Conservation (phyloP, 2,888 invertebrate genomes). For the Coenonympha arcania region DNA sequence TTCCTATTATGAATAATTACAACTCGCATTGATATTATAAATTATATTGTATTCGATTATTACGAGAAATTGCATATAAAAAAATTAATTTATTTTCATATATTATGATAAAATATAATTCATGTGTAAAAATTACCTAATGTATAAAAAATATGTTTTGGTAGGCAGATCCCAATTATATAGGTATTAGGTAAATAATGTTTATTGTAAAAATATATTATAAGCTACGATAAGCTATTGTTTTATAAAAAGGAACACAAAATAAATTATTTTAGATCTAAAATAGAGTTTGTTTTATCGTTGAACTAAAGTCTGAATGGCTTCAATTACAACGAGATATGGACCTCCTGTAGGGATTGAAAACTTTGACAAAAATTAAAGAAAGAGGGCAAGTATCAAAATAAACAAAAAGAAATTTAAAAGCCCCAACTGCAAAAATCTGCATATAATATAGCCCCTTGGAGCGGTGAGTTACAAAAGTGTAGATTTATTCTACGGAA, state of each 20-base stretch:
- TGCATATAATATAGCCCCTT: too few relatives aligned
- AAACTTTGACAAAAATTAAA: too few relatives aligned
- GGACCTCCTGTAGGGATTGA: too few relatives aligned
- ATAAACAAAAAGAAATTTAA: too few relatives aligned
- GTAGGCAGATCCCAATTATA: conserved; percentile 57
- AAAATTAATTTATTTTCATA: conserved; percentile 7
- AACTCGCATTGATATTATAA: conserved; percentile 8
- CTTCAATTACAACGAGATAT: too few relatives aligned
- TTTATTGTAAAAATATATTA: conserved; percentile 57
- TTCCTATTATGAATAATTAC: conserved; percentile 8
- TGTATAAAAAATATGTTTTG: conserved; percentile 46
- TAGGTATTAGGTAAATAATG: conserved; percentile 35
- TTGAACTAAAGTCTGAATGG: too few relatives aligned
- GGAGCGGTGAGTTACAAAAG: too few relatives aligned
- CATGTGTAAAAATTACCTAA: conserved; percentile 32
- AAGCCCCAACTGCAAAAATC: too few relatives aligned
- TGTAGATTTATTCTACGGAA: too few relatives aligned
- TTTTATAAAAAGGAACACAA: conserved; percentile 67
- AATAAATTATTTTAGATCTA: conserved; percentile 74
- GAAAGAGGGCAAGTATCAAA: too few relatives aligned
- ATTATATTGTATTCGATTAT: conserved; percentile 6
- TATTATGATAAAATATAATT: background rate
- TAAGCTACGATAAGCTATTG: conserved; percentile 60
- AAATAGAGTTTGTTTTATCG: background rate
- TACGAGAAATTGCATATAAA: conserved; percentile 5